These are phyloP conservation scores for Xenops minutus DNA, from an alignment of 2,797 vertebrate species.

Conservation along the genomic window DNA sequence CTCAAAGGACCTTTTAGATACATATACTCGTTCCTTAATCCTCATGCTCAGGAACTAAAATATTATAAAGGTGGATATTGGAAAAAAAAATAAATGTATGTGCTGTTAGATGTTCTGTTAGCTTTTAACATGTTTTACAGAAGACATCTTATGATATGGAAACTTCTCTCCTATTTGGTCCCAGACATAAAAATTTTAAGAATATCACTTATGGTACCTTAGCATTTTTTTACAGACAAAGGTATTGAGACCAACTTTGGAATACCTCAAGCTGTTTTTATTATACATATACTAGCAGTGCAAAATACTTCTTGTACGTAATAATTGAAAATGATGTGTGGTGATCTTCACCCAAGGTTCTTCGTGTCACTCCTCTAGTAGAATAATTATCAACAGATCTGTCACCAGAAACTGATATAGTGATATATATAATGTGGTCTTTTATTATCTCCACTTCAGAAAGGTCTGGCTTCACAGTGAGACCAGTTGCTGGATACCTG, in stretches of 20 bases:
- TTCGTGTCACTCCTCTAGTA: background rate
- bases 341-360: background rate
- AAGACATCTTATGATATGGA: background rate
- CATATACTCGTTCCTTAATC: background rate
- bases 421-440: background rate
- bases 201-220: background rate
- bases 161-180: background rate
- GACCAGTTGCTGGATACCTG: slow-evolving; percentile 94
- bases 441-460: slow-evolving; percentile 77
- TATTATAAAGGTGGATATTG: background rate
- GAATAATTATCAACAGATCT: background rate
- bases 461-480: slow-evolving; percentile 91
- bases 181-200: background rate
- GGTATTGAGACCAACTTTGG: background rate
- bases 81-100: background rate
- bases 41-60: background rate
- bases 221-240: background rate
- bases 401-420: background rate
- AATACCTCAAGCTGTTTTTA: background rate
- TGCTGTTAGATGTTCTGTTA: background rate
- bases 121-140: background rate
- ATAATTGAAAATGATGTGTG: background rate
- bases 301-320: background rate
- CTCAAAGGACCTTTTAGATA: background rate
- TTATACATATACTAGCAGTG: background rate